These are phyloP conservation scores for Telmatochromis sp. DNA, from an alignment of 2,113 vertebrate species.

Conservation along the genomic window DNA sequence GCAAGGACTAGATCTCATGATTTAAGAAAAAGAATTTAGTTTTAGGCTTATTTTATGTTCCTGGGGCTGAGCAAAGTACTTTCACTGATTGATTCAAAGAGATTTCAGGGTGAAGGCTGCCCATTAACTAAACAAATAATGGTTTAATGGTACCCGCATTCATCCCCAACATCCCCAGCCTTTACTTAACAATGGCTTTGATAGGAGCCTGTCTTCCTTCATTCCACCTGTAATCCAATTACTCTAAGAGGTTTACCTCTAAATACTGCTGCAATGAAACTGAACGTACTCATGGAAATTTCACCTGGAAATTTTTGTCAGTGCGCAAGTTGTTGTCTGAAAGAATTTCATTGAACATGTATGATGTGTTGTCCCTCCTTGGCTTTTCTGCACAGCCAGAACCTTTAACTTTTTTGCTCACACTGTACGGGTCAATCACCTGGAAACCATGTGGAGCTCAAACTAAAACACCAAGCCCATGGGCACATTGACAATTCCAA, in stretches of 20 bases:
- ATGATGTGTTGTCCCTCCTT: neutral
- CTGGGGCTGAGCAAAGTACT: neutral
- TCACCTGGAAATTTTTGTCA: neutral
- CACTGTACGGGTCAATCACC: neutral
- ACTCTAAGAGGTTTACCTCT: neutral
- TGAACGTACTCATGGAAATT: neutral
- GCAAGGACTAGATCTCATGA: conserved; percentile 52
- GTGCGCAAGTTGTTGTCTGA: neutral
- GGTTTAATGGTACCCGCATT: neutral
- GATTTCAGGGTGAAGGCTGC: neutral
- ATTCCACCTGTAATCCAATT: neutral
- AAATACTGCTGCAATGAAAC: neutral
- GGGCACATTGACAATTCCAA: neutral
- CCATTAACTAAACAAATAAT: neutral
- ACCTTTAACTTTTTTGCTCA: neutral
- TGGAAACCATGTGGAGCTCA: neutral
- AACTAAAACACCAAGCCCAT: neutral
- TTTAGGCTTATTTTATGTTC: conserved; percentile 5
- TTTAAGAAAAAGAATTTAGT: conserved; percentile 46
- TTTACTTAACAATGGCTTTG: neutral
- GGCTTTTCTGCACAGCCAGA: neutral
- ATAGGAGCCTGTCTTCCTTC: neutral
- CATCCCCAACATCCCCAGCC: neutral
- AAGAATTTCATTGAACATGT: neutral
- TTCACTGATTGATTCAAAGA: neutral